These are phyloP conservation scores for Xiphorhynchus erythropygius DNA, from an alignment of 2,797 vertebrate genomes.

Conservation along the genomic window DNA sequence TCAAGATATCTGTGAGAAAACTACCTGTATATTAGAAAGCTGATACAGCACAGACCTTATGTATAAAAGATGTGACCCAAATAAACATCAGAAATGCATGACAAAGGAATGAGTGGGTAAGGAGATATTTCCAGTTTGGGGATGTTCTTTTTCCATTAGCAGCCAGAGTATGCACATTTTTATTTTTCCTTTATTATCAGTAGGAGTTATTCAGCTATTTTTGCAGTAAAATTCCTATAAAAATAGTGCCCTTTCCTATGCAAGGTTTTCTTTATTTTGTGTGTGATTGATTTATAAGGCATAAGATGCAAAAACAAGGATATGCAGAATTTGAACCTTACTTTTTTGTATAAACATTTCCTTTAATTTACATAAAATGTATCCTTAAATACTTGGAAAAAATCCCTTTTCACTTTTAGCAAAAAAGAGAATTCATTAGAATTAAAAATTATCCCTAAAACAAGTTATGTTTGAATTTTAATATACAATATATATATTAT, in stretches of 20 bases:
- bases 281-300: neutral
- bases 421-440: neutral
- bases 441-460: neutral
- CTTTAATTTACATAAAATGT: neutral
- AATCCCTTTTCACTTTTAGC: accelerated
- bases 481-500: neutral
- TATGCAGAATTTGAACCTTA: neutral
- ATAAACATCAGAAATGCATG: neutral
- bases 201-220: neutral
- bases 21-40: neutral
- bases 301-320: neutral
- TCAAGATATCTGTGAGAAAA: neutral
- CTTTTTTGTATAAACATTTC: neutral
- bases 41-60: neutral
- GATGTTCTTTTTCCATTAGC: neutral
- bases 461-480: accelerated
- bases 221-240: neutral
- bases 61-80: neutral
- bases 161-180: neutral
- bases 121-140: neutral
- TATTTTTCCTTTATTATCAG: neutral
- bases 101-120: neutral
- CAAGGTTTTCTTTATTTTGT: accelerated
- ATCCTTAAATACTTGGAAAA: neutral
- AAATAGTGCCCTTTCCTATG: neutral